Conservation (phyloP, 2,888 invertebrate species). For the Megamerina dolium region DNA sequence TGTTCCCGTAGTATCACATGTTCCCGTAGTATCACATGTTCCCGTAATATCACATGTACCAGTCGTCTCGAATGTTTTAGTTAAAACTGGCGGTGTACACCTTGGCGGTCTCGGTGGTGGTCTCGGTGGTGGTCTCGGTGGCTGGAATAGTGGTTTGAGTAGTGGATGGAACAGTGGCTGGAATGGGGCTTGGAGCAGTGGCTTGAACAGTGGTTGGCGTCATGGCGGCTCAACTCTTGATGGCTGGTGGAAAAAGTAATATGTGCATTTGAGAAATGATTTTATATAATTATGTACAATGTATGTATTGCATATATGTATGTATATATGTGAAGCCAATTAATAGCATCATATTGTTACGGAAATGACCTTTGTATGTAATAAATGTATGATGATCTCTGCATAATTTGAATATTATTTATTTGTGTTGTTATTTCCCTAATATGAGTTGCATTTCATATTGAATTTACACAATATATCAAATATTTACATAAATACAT, state of each 20-base stretch:
- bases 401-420: neutral
- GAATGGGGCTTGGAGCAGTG: too few species aligned
- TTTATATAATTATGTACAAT: too few species aligned
- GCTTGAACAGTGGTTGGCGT: too few species aligned
- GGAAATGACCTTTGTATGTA: neutral
- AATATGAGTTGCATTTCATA: too few species aligned
- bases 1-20: too few species aligned
- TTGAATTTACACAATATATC: too few species aligned
- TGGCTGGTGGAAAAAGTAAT: conserved; percentile 6
- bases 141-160: neutral
- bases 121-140: conserved; percentile 12
- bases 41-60: neutral
- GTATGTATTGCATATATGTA: neutral
- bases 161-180: neutral
- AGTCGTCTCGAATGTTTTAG: neutral
- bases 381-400: neutral
- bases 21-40: too few species aligned
- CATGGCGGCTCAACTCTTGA: too few species aligned
- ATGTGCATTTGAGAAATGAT: neutral
- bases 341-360: neutral
- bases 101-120: conserved; percentile 2
- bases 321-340: neutral
- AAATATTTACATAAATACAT: too few species aligned
- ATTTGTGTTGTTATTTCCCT: too few species aligned
- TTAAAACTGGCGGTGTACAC: too few species aligned